Base-by-base conservation (phyloP, 2,888 invertebrate genomes). In the Drosophila differens region DNA sequence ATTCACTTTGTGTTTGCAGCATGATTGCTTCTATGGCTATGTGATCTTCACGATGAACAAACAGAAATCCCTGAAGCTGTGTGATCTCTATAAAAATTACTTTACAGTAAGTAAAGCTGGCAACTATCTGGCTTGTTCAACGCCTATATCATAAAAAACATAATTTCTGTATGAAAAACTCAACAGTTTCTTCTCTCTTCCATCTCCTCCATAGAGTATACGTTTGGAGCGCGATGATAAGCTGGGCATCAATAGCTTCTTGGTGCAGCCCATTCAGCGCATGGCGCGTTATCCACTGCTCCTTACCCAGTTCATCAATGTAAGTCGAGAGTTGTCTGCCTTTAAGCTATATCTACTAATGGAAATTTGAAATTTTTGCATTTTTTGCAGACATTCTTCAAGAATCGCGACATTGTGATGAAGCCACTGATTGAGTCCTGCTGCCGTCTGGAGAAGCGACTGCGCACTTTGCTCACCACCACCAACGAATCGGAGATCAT, bases 31-130 rank as follows among this genome's bases (percentile, higher is more conserved):
- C 73, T 93, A 93, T 69, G 91, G 90, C 53, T 93, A 93, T 66
- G 92, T 93, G 30, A 89, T 93, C 65, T 93, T 93, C 65, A 93
- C 93, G 22, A 93, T 93, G 89, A 93, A 93, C 79, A 93, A 93
- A 65, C 92, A 93, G 69, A 90, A 92, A 66, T 93, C 93, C 1
- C 76, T 93, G 28, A 92, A 93, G 68, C 74, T 93, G 37, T 93
- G 93, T 71, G 92, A 93, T 83, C 77, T 89, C 55, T 91, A 92
- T 53, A 92, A 91, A 64, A 91, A 92, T 14, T 93, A 92, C 68
- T 93, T 93, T 79, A 93, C 92, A 81, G 93, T 93, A 67, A 70
- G 86, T 57, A 14, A 19, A 19, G 2, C 16, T 41, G 14, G 2
- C n/a, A n/a, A n/a, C 4, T 47, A 7, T 6, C 7, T n/a, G 6